phyloP scores from a whole-genome alignment of 2,797 vertebrate genomes.

The Anabas testudineus region DNA sequence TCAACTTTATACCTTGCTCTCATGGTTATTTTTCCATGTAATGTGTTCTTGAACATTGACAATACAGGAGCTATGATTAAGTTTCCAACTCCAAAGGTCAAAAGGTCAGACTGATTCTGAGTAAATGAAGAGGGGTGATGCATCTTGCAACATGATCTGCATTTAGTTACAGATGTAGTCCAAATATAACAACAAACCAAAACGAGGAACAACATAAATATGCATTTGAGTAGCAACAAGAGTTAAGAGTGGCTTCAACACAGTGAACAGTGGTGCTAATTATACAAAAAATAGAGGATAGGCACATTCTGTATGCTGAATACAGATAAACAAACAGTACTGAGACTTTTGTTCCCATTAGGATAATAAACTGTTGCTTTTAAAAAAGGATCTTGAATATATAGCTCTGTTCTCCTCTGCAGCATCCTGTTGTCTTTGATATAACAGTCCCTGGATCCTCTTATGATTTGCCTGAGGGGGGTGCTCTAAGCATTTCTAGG shows the following conservation, averaged over 20 bases:
- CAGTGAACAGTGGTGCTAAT: background rate
- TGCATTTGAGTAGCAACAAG: no score
- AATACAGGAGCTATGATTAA: background rate
- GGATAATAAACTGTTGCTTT: background rate
- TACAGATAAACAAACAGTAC: background rate
- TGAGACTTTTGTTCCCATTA: background rate
- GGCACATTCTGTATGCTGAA: background rate
- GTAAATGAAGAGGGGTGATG: background rate
- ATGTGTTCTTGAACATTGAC: background rate
- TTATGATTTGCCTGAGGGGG: slow-evolving; percentile 47
- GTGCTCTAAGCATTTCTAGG: slow-evolving; percentile 42
- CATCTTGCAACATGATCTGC: background rate
- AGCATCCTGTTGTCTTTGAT: slow-evolving; percentile 15
- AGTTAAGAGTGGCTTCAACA: background rate
- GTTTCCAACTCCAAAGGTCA: slow-evolving; percentile 10
- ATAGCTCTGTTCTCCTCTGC: slow-evolving; percentile 2
- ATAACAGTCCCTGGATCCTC: slow-evolving; percentile 11
- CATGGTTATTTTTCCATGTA: background rate
- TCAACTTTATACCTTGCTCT: background rate
- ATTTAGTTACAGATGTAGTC: background rate
- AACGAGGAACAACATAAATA: background rate
- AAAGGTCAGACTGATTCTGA: background rate
- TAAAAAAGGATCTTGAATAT: background rate
- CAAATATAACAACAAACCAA: background rate
- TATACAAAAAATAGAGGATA: background rate